Percentiles rank a stretch among this genome's conserved stretches.
phyloP scores from a whole-genome alignment of 2,113 vertebrate species.

The Leucosticte australis region DNA sequence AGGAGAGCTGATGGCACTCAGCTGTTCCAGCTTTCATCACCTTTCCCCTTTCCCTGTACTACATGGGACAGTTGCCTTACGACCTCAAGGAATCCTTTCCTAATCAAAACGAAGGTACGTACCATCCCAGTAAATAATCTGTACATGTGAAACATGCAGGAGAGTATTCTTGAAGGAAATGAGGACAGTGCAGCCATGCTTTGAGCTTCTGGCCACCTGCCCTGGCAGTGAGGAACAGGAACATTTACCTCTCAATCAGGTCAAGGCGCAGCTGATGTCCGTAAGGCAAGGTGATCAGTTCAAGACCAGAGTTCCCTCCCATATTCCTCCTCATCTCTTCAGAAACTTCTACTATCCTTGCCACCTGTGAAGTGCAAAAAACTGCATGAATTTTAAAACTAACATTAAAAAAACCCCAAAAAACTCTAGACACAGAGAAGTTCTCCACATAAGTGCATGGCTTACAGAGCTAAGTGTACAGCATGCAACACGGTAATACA shows the following conservation, averaged over 20 bases:
- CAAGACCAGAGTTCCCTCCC: slow-evolving; percentile 91
- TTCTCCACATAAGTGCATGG: not conserved
- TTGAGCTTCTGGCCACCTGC: not conserved
- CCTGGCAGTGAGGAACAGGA: not conserved
- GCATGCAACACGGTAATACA: not conserved
- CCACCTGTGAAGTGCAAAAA: slow-evolving; percentile 78
- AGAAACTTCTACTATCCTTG: slow-evolving; percentile 87
- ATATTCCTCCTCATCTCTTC: slow-evolving; percentile 84
- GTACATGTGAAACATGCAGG: not conserved
- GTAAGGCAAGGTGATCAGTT: slow-evolving; percentile 89
- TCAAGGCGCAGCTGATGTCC: slow-evolving; percentile 92
- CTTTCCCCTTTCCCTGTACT: not conserved
- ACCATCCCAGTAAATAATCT: not conserved
- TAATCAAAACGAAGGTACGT: not conserved
- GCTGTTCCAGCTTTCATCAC: not conserved
- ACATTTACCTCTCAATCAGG: slow-evolving; percentile 90
- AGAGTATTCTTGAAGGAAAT: not conserved
- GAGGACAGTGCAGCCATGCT: not conserved
- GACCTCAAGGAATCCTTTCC: not conserved
- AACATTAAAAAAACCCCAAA: not conserved
- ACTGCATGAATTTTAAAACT: not conserved
- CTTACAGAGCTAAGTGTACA: not conserved
- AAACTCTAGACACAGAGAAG: rapidly evolving
- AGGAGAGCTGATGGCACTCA: not conserved
- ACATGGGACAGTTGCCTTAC: not conserved